A percentile compares a stretch with the other conserved stretches of the same genome.
These are phyloP conservation scores for Podabrus alpinus DNA, from an alignment of 2,888 invertebrate genomes.

Conservation along the genomic window DNA sequence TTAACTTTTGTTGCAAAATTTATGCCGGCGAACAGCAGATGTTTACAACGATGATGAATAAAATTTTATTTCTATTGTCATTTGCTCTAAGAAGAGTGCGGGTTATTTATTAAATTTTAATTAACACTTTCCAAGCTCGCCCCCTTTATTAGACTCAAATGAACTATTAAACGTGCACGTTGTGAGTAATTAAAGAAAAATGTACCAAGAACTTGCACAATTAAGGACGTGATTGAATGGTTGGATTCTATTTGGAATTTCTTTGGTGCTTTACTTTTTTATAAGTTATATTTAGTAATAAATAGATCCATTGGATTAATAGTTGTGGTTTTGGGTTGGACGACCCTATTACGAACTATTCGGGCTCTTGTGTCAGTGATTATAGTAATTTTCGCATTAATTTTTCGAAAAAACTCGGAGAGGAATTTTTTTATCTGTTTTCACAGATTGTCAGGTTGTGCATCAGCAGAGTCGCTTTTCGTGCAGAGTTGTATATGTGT, in stretches of 20 bases:
- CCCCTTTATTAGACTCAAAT: too few relatives aligned
- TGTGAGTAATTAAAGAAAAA: too few relatives aligned
- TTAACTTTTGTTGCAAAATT: conserved; percentile 5
- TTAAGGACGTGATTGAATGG: neutral
- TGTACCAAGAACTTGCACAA: too few relatives aligned
- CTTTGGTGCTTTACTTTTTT: neutral
- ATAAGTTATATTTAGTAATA: neutral
- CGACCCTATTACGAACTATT: neutral
- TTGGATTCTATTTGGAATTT: neutral
- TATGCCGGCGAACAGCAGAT: neutral
- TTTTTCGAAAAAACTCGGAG: neutral
- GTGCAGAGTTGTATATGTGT: neutral
- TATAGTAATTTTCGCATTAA: neutral
- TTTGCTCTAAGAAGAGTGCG: neutral
- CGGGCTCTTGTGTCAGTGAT: neutral
- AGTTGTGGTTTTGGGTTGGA: neutral
- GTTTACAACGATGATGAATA: neutral
- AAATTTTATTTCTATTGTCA: neutral
- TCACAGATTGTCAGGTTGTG: neutral
- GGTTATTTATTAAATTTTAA: neutral
- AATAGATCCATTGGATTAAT: neutral
- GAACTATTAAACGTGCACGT: too few relatives aligned
- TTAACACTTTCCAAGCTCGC: neutral
- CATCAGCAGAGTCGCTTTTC: neutral
- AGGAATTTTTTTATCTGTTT: neutral